A percentile compares a stretch with the other conserved stretches of the same genome.
phyloP scores from a whole-genome alignment of 2,113 vertebrate genomes.

The Oriolus oriolus region DNA sequence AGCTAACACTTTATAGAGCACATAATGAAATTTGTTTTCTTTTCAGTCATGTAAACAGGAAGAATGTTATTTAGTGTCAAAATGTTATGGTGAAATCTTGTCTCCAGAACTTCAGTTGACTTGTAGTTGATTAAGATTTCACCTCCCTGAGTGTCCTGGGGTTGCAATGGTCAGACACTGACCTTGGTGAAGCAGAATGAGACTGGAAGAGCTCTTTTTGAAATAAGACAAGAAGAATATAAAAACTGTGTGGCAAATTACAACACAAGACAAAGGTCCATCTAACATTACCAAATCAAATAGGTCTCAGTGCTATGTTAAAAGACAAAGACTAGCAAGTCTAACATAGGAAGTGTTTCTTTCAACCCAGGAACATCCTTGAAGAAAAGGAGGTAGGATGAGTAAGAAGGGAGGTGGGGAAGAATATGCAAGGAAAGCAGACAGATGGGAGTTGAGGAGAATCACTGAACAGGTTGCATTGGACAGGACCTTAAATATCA shows the following conservation, averaged over 20 bases:
- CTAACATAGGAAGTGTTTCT: background rate
- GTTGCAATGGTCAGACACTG: no score
- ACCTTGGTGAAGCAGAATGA: background rate
- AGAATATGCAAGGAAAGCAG: background rate
- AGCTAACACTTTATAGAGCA: background rate
- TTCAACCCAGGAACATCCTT: background rate
- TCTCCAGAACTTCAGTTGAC: background rate
- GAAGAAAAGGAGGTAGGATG: background rate
- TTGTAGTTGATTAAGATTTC: background rate
- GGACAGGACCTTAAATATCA: background rate
- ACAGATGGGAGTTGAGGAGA: background rate
- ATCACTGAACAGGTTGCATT: rapidly evolving
- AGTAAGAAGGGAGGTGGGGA: background rate
- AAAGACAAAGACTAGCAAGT: background rate
- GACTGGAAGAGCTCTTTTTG: background rate
- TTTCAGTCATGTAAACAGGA: background rate
- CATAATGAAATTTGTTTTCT: background rate
- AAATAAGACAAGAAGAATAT: background rate
- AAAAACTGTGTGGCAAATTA: background rate
- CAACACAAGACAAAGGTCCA: background rate
- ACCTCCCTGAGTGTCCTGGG: background rate
- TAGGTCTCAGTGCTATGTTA: background rate
- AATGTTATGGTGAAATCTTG: background rate
- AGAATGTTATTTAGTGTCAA: background rate
- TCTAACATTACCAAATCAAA: background rate